Evolutionary conservation across 2,113 vertebrate species (phyloP), one percentile per base, ranked within the genome.

Genomic region (Phoenicopterus ruber): DNA sequence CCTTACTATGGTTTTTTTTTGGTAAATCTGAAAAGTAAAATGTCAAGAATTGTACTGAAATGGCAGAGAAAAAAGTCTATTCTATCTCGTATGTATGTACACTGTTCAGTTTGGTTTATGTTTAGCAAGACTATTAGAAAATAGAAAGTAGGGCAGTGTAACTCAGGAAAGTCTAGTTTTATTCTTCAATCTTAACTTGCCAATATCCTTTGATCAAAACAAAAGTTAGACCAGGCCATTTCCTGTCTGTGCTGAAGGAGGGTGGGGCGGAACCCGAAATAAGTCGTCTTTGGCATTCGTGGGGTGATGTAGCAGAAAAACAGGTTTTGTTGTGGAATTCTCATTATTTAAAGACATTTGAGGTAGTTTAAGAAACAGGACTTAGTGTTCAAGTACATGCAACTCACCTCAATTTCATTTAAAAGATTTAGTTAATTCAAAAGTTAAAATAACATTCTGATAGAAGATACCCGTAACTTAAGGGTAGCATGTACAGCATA

Each of bases 21-120:
- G 7, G 11, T 18, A 46, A 52, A 44, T 50, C 29, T 55, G n/a
- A 70, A 65, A 88, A 90, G 28, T 22, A 44, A 79, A 79, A 57
- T 24, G 26, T 44, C 50, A 71, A 50, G 38, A 78, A 36, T 5
- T 5, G 21, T 36, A 78, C 9, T 54, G 44, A 71, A 81, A 47
- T 12, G 11, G 17, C 38, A 63, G 28, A 17, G 11, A 2, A 62
- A 72, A 73, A 44, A 85, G 52, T 12, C 59, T 63, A 8, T 58
- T 69, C 26, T 40, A 7, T 29, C 25, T 69, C 2, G 0, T 17
- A 25, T 1, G 10, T 34, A 61, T 2, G 2, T 25, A 87, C 6
- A 17, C 22, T 24, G 17, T 42, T 90, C 57, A 47, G 36, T 2
- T 65, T 36, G 50, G 49, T 74, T 90, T 71, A 22, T 16, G 42